phyloP scores from a whole-genome alignment of 2,797 vertebrate species.

The Capromys pilorides region DNA sequence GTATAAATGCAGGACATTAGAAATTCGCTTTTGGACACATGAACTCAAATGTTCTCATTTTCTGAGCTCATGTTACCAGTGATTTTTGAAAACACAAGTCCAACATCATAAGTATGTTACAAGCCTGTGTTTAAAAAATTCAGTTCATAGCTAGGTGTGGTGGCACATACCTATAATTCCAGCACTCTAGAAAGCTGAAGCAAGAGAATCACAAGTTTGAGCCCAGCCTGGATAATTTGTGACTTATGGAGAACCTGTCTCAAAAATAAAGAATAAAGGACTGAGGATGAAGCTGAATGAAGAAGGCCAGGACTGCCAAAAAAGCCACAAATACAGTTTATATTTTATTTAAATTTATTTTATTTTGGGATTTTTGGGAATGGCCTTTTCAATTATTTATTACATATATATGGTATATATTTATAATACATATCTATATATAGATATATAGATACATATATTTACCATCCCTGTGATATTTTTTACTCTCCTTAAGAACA shows the following conservation, averaged over 20 bases:
- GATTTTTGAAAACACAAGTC: constrained; percentile 14
- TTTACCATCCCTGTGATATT: not conserved
- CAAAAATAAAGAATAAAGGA: not conserved
- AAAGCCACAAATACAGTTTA: not conserved
- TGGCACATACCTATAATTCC: not conserved
- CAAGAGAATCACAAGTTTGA: not conserved
- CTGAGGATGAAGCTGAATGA: not conserved
- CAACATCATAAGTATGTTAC: not conserved
- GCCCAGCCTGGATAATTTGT: too few species aligned
- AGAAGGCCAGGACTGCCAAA: not conserved
- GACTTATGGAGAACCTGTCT: not conserved
- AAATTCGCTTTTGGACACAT: not conserved
- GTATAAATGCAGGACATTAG: not conserved
- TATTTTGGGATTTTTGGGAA: constrained; percentile 13
- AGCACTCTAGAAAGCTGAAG: not conserved
- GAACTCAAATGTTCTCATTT: not conserved
- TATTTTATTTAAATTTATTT: not conserved
- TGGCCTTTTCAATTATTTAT: not conserved
- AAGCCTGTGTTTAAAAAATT: not conserved
- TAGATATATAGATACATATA: not conserved
- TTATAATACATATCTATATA: too few species aligned
- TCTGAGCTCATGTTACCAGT: not conserved
- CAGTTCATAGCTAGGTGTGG: not conserved
- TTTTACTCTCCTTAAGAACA: constrained; percentile 8
- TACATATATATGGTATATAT: not conserved